Percentiles rank a stretch among this genome's conserved stretches.
phyloP scores from a whole-genome alignment of 2,888 invertebrate species.

The Trissonchulus latispiculum region DNA sequence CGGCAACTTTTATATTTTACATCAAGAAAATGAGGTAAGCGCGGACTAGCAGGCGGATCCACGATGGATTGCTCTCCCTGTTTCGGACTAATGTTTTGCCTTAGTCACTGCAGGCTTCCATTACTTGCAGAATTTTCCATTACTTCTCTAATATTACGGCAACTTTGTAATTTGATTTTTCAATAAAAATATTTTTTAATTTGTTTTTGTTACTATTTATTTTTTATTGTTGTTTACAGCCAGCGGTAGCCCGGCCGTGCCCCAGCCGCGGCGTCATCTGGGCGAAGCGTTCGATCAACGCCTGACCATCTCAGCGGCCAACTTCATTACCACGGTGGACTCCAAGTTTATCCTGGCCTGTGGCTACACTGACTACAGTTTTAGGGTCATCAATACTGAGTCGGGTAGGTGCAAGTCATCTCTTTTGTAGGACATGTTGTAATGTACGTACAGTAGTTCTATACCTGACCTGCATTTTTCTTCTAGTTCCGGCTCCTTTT shows the following conservation, averaged over 20 bases:
- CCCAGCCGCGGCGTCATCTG: conserved; percentile 62
- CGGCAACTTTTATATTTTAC: too few species aligned
- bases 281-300: conserved; percentile 98
- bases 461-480: background rate
- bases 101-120: too few species aligned
- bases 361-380: conserved; percentile 99
- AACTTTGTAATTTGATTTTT: too few species aligned
- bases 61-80: too few species aligned
- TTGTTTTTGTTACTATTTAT: too few species aligned
- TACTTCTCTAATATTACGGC: too few species aligned
- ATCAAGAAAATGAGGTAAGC: too few species aligned
- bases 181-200: too few species aligned
- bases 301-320: conserved; percentile 78
- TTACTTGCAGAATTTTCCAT: too few species aligned
- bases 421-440: background rate
- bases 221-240: too few species aligned
- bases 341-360: conserved; percentile 89
- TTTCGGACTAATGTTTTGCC: too few species aligned
- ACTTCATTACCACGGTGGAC: conserved; percentile 96
- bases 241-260: conserved; percentile 50
- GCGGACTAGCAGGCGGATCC: too few species aligned
- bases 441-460: background rate
- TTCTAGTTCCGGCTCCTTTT: background rate
- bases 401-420: conserved; percentile 6
- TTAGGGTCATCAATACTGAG: conserved; percentile 91